Conservation (phyloP, 2,797 vertebrate species). For the Schizothorax lantsangensis region DNA sequence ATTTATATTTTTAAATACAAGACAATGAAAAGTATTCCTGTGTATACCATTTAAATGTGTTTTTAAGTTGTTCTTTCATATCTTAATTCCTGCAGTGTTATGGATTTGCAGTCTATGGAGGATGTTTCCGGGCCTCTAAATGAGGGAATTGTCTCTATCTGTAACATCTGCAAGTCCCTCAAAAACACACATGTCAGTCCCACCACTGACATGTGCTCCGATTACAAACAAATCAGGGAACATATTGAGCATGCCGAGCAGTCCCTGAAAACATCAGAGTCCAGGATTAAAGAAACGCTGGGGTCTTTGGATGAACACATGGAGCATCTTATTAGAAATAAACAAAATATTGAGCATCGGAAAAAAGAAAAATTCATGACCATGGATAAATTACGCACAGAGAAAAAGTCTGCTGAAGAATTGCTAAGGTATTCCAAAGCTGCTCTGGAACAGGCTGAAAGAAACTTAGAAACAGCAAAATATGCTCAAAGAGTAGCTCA, state of each 20-base stretch:
- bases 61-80: no score
- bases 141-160: conserved; percentile 12
- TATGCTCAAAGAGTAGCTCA: neutral
- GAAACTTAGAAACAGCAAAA: neutral
- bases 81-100: neutral
- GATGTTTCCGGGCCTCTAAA: neutral
- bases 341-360: neutral
- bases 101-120: neutral
- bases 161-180: neutral
- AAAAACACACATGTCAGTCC: neutral
- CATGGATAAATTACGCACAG: neutral
- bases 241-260: conserved; percentile 15
- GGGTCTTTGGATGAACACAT: neutral
- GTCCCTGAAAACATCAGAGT: neutral
- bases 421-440: neutral
- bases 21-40: no score
- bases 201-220: neutral
- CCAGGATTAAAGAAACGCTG: neutral
- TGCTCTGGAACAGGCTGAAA: neutral
- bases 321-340: conserved; percentile 3
- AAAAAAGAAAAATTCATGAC: neutral
- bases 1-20: no score
- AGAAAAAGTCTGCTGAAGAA: conserved; percentile 8
- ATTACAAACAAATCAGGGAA: conserved; percentile 32
- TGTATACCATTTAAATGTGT: no score